These are phyloP conservation scores for Cettia cetti DNA, from an alignment of 2,113 vertebrate genomes.

Conservation along the genomic window DNA sequence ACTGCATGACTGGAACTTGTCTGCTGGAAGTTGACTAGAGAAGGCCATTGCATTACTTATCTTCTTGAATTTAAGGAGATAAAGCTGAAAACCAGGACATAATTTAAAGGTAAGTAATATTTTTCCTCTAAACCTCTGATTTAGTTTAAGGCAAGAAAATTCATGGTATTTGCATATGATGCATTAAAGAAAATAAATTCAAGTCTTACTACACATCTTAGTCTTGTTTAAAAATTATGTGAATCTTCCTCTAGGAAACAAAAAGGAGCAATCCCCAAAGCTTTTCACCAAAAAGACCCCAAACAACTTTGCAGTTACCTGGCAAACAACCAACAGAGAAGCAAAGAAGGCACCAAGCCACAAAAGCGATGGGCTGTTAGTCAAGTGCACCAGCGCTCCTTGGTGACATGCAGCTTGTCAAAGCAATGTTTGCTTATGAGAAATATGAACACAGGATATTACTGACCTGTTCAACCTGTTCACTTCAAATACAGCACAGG, in stretches of 20 bases:
- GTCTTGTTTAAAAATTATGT: neutral
- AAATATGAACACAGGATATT: neutral
- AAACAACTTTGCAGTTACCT: neutral
- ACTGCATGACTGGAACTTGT: neutral
- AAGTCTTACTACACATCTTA: neutral
- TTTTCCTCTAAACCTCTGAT: neutral
- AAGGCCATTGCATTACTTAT: neutral
- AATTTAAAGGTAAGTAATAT: neutral
- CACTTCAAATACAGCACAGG: neutral
- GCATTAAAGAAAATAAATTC: neutral
- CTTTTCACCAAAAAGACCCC: constrained; percentile 16
- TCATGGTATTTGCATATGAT: neutral
- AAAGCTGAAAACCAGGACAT: neutral
- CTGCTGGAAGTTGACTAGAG: neutral
- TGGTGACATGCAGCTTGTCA: neutral
- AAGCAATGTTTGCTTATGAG: neutral
- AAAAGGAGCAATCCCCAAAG: neutral
- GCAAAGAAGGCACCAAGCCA: neutral
- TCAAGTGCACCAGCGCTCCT: neutral
- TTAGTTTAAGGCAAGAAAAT: neutral
- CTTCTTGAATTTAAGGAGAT: neutral
- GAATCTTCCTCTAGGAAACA: neutral
- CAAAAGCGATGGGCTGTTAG: neutral
- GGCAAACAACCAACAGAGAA: neutral
- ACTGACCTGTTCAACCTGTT: neutral